Conservation (phyloP, 1,140 invertebrate genomes). For the Varroa destructor region DNA sequence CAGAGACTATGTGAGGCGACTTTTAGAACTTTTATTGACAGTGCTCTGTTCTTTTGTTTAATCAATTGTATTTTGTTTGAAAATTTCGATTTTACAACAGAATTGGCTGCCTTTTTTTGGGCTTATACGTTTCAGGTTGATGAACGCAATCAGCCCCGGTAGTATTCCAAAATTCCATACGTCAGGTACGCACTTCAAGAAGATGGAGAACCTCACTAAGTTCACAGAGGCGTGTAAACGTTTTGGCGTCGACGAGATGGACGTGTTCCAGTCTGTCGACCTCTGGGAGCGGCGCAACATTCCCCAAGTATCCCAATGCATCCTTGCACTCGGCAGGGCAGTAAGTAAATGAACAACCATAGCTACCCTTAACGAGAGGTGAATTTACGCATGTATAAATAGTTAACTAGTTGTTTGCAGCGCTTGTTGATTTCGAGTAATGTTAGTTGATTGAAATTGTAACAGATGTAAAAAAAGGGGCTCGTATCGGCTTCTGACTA, state of each 20-base stretch:
- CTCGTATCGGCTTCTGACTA: too few species aligned
- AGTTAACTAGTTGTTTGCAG: too few species aligned
- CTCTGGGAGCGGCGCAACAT: constrained; percentile 84
- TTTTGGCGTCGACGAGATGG: constrained; percentile 70
- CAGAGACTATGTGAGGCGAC: too few species aligned
- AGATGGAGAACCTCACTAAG: constrained; percentile 88
- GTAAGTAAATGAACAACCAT: constrained; percentile 46
- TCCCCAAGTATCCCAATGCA: constrained; percentile 62
- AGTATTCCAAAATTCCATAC: constrained; percentile 67
- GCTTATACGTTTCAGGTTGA: constrained; percentile 44
- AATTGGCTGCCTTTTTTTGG: not conserved
- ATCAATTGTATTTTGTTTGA: not conserved
- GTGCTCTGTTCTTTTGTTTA: too few species aligned
- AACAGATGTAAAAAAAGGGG: too few species aligned
- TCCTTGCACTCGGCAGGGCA: constrained; percentile 69
- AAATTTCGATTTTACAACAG: not conserved
- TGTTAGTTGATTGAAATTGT: too few species aligned
- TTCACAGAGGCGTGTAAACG: constrained; percentile 70
- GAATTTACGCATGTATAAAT: too few species aligned
- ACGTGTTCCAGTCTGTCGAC: constrained; percentile 83
- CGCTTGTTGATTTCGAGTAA: too few species aligned
- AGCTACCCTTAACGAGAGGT: not conserved
- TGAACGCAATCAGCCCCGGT: constrained; percentile 71
- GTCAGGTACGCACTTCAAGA: constrained; percentile 73
- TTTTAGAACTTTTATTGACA: too few species aligned